phyloP scores from a whole-genome alignment of 2,113 vertebrate genomes.

The Burhinus oedicnemus region DNA sequence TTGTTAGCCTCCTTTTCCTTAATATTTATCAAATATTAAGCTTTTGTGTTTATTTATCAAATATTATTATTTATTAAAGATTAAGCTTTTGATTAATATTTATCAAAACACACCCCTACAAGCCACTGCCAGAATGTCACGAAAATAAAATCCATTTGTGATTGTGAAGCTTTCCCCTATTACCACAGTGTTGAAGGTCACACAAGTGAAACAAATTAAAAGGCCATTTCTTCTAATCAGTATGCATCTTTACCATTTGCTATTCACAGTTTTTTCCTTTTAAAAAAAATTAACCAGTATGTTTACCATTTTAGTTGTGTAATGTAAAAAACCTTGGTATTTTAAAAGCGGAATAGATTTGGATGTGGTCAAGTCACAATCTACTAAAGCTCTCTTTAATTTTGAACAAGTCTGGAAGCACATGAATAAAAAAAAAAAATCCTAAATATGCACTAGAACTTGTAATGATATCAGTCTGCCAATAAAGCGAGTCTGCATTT shows the following conservation, averaged over 20 bases:
- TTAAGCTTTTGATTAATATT: not conserved
- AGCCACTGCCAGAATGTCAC: not conserved
- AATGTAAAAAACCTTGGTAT: not conserved
- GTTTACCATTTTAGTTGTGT: not conserved
- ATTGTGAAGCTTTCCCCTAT: not conserved
- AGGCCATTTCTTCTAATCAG: constrained; percentile 20
- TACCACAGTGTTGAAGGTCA: constrained; percentile 31
- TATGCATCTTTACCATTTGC: not conserved
- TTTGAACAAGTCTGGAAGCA: not conserved
- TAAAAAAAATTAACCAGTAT: not conserved
- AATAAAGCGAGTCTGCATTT: not conserved
- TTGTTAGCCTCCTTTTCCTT: not conserved
- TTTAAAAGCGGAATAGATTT: not conserved
- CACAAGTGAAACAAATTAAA: constrained; percentile 11
- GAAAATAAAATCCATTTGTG: constrained; percentile 19
- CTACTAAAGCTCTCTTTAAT: not conserved
- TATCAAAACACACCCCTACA: not conserved
- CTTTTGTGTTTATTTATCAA: not conserved
- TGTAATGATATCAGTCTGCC: not conserved
- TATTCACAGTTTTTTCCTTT: not conserved
- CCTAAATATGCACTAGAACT: not conserved
- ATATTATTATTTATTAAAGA: not conserved
- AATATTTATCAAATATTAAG: not conserved
- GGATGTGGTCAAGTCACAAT: not conserved
- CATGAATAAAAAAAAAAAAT: not conserved